Evolutionary conservation across 1,140 invertebrate genomes (phyloP), one percentile per base, ranked within the genome.

Genomic region (Lepidostoma basale): DNA sequence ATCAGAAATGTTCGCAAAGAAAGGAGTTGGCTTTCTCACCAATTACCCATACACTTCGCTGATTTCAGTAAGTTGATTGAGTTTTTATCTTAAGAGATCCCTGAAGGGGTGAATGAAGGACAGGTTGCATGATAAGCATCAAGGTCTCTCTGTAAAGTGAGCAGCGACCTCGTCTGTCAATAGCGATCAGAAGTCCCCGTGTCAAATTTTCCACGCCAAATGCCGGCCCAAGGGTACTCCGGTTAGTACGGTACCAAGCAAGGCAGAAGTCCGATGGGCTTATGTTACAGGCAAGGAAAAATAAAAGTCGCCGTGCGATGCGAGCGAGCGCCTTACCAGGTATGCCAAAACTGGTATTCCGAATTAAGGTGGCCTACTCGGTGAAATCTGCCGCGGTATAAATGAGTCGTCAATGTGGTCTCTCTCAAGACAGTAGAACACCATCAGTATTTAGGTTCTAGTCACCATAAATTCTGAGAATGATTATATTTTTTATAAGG

Each of bases 271-370:
- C 45, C 40, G 68, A 49, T 30, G 47, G 59, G 49, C 63, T 70
- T 70, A 56, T 67, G 64, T 71, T 71, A 71, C 64, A 62, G 14
- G 33, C 14, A 60, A 44, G 30, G 39, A 39, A 60, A 60, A 60
- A 40, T n/a, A 60, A 60, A 60, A 44, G 20, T n/a, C n/a, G 25
- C 22, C 14, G 26, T 60, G 56, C 42, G 56, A 20, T 58, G 40
- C 54, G 64, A 60, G 42, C 10, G n/a, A 18, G 52, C n/a, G 40
- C 52, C 28, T 58, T 67, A 67, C 68, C 69, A 68, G 60, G 66
- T 68, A 67, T 62, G 59, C 69, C 44, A 62, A 68, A 72, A 72
- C 69, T 64, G 69, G 69, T 72, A 68, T 72, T 68, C 45, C 52
- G 49, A 67, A 72, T 68, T 72, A 68, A 68, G 66, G 36, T 59